Percentiles rank a stretch among this genome's conserved stretches.
These are phyloP conservation scores for Neuroterus valhalla DNA, from an alignment of 1,140 invertebrate genomes.

Conservation along the genomic window DNA sequence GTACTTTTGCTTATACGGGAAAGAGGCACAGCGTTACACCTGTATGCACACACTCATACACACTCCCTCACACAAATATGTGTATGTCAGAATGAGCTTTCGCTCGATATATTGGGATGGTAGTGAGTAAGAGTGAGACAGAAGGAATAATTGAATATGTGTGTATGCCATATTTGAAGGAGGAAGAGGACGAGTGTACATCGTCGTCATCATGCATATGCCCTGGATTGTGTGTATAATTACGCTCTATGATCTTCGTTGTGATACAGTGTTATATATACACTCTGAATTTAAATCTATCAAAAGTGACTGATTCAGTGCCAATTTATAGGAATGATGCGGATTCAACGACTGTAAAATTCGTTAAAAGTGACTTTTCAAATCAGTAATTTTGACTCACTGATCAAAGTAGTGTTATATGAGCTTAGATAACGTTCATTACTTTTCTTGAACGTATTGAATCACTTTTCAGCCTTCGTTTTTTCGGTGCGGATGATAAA, in stretches of 20 bases:
- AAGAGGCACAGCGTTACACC: conserved; percentile 10
- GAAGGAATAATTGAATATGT: conserved; percentile 15
- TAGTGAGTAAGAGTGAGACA: not conserved
- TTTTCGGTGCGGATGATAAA: too few species aligned
- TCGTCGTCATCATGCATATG: conserved; percentile 10
- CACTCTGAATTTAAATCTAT: too few species aligned
- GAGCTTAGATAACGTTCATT: too few species aligned
- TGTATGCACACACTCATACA: conserved; percentile 9
- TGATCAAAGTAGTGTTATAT: too few species aligned
- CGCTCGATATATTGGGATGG: conserved; percentile 13
- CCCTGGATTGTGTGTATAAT: not conserved
- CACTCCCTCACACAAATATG: conserved; percentile 21
- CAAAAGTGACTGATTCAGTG: too few species aligned
- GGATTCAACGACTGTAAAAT: too few species aligned
- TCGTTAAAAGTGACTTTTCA: too few species aligned
- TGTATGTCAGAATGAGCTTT: conserved; percentile 2
- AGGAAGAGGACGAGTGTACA: not conserved
- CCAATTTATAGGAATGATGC: too few species aligned
- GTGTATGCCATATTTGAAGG: not conserved
- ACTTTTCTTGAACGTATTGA: too few species aligned
- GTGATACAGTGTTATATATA: too few species aligned
- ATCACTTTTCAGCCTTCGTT: too few species aligned
- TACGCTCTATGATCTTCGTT: not conserved
- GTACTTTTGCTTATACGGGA: conserved; percentile 24
- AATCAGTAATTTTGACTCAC: too few species aligned